Conservation (phyloP, 2,113 vertebrate species). For the Scartelaos histophorus region DNA sequence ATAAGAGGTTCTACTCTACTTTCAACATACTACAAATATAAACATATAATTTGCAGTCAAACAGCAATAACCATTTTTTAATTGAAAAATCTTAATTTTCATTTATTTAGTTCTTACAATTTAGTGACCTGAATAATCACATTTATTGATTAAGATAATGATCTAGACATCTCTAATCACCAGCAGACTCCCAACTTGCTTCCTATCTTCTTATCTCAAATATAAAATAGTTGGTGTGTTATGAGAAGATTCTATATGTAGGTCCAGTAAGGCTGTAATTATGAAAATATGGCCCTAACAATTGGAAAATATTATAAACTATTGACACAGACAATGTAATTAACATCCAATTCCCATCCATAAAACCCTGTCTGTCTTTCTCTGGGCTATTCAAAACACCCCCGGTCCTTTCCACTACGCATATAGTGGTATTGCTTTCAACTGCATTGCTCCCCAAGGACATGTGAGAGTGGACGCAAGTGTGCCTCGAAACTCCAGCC, state of each 20-base stretch:
- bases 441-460: slow-evolving; percentile 65
- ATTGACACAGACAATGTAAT: slow-evolving; percentile 46
- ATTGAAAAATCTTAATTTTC: too few relatives aligned
- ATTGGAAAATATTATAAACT: slow-evolving; percentile 36
- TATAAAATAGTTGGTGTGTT: too few relatives aligned
- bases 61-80: too few relatives aligned
- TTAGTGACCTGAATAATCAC: too few relatives aligned
- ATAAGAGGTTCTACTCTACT: neutral
- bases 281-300: slow-evolving; percentile 22
- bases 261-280: slow-evolving; percentile 3
- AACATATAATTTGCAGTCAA: neutral
- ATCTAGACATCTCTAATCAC: too few relatives aligned
- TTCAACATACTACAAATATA: neutral
- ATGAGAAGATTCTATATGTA: too few relatives aligned
- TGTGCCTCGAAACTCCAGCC: slow-evolving; percentile 66
- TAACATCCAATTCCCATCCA: slow-evolving; percentile 30
- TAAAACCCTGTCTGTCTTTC: slow-evolving; percentile 50
- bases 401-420: slow-evolving; percentile 25
- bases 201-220: too few relatives aligned
- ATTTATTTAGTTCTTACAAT: too few relatives aligned
- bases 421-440: slow-evolving; percentile 67
- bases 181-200: too few relatives aligned
- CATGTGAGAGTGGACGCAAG: slow-evolving; percentile 53
- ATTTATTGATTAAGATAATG: too few relatives aligned
- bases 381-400: slow-evolving; percentile 62